These are phyloP conservation scores for Tribolium madens DNA, from an alignment of 1,140 invertebrate genomes.

Conservation along the genomic window DNA sequence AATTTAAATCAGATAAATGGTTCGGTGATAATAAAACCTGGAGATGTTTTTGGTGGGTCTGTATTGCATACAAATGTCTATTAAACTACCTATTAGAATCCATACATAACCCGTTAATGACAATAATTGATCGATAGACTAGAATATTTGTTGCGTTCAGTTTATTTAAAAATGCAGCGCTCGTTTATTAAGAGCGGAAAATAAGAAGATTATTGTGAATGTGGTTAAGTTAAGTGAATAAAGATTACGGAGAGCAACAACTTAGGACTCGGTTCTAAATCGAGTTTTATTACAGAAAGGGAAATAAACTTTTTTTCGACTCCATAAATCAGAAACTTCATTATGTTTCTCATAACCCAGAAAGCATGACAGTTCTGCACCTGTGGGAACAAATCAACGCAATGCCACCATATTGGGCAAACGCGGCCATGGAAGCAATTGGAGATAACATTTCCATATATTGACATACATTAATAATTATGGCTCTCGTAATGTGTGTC, in stretches of 20 bases:
- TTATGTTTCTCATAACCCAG: slow-evolving; percentile 28
- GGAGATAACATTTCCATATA: slow-evolving; percentile 26
- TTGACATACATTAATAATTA: slow-evolving; percentile 37
- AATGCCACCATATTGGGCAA: slow-evolving; percentile 14
- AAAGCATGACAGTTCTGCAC: slow-evolving; percentile 16
- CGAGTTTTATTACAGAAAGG: slow-evolving; percentile 36
- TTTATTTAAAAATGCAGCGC: background rate
- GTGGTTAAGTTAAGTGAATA: slow-evolving; percentile 24
- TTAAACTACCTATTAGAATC: slow-evolving; percentile 13
- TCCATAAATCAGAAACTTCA: slow-evolving; percentile 35
- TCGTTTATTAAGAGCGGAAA: slow-evolving; percentile 9
- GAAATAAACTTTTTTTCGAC: slow-evolving; percentile 28
- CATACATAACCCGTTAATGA: slow-evolving; percentile 30
- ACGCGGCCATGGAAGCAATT: slow-evolving; percentile 34
- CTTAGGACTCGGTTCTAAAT: slow-evolving; percentile 25
- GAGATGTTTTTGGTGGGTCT: slow-evolving; percentile 10
- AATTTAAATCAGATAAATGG: background rate
- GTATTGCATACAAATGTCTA: slow-evolving; percentile 25
- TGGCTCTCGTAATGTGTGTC: slow-evolving; percentile 31
- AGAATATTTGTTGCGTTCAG: background rate
- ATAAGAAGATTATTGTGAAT: slow-evolving; percentile 28
- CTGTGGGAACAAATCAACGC: slow-evolving; percentile 7
- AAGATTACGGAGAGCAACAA: slow-evolving; percentile 10
- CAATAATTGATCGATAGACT: slow-evolving; percentile 19
- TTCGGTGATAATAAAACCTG: slow-evolving; percentile 1